These are phyloP conservation scores for Proctacanthus coquilletti DNA, from an alignment of 1,140 invertebrate genomes.

Conservation along the genomic window DNA sequence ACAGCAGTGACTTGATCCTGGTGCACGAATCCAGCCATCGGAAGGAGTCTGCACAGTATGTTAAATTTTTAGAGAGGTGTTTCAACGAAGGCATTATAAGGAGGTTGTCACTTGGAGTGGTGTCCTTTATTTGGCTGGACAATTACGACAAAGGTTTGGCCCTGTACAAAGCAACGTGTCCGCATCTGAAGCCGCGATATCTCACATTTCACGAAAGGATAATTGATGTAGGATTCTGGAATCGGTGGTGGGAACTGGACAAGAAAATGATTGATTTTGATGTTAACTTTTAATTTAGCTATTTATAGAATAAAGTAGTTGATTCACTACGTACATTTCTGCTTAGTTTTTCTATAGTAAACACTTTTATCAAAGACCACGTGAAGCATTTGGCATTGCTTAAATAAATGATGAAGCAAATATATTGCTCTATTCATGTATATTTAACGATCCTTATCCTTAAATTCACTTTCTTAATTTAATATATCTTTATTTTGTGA, in stretches of 20 bases:
- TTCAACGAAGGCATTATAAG: conserved; percentile 50
- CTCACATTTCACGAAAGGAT: conserved; percentile 44
- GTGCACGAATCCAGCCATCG: conserved; percentile 50
- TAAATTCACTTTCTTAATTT: no score
- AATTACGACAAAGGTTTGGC: conserved; percentile 47
- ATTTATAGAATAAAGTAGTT: no score
- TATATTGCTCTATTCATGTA: no score
- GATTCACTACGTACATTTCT: no score
- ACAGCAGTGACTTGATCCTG: conserved; percentile 44
- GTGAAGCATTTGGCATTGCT: no score
- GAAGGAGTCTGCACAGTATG: conserved; percentile 42
- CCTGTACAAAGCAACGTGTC: conserved; percentile 54
- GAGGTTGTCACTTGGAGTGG: conserved; percentile 46
- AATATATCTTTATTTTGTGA: no score
- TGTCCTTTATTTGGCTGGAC: conserved; percentile 59
- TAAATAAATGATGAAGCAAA: no score
- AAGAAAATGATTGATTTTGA: conserved; percentile 63
- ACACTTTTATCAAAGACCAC: no score
- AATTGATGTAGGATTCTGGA: conserved; percentile 62
- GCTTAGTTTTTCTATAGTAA: no score
- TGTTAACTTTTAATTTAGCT: no score
- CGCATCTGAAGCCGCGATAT: conserved; percentile 47
- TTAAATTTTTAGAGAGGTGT: conserved; percentile 43
- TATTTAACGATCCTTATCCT: no score
- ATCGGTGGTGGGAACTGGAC: conserved; percentile 54